Percentiles rank a stretch among this genome's conserved stretches.
Conservation (phyloP, 2,113 vertebrate species). For the Oncorhynchus kisutch region DNA sequence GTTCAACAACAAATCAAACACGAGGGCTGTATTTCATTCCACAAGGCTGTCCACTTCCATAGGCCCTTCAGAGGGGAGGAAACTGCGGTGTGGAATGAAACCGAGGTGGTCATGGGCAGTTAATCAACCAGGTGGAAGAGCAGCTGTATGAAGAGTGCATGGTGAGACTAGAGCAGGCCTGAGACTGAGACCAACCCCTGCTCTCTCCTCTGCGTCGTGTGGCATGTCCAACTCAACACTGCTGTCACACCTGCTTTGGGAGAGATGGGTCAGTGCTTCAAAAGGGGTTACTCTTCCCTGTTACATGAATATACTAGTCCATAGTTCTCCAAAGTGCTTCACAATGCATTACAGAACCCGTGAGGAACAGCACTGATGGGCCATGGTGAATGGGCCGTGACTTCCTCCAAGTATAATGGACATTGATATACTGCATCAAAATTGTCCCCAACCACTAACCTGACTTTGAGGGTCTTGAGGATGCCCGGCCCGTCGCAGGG, state of each 20-base stretch:
- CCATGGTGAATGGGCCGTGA: neutral
- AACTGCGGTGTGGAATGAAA: neutral
- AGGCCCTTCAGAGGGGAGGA: neutral
- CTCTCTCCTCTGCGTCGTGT: constrained; percentile 56
- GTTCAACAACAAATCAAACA: too few species aligned
- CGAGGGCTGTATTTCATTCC: too few species aligned
- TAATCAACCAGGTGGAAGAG: too few species aligned
- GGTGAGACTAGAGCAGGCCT: constrained; percentile 13
- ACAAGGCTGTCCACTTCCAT: too few species aligned
- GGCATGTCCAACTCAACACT: constrained; percentile 62
- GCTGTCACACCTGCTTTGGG: constrained; percentile 68
- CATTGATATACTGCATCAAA: neutral
- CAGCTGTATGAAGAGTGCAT: too few species aligned
- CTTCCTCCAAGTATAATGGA: neutral
- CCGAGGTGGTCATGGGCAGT: neutral
- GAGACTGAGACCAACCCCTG: constrained; percentile 48
- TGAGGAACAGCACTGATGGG: neutral
- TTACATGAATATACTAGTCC: too few species aligned
- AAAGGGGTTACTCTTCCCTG: neutral
- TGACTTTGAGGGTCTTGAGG: constrained; percentile 79
- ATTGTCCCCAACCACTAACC: constrained; percentile 60
- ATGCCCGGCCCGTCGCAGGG: constrained; percentile 75
- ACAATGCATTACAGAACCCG: neutral
- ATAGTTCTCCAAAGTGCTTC: too few species aligned
- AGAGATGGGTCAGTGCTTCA: constrained; percentile 36